Evolutionary conservation across 2,113 vertebrate genomes (phyloP), one percentile per base, ranked within the genome.

Genomic region (Dissostichus mawsoni): DNA sequence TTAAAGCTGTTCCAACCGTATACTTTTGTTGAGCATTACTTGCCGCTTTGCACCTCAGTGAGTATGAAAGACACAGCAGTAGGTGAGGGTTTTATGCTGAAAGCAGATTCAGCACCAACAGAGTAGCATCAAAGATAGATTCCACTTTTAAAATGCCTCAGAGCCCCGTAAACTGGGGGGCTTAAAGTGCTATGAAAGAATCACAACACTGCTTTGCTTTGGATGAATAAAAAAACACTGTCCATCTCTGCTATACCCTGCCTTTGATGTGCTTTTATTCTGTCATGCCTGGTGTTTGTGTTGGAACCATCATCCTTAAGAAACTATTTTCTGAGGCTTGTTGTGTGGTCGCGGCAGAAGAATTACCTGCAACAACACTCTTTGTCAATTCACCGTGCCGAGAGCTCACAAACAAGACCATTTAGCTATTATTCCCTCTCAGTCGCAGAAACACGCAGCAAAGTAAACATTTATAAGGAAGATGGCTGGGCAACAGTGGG

Each of bases 391-490:
- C 85, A 59, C 76, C 33, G 74, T 85, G 88, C 86, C 57, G 75
- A 87, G 83, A 92, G 82, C 85, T 91, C 90, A 87, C 92, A 94
- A 93, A 95, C 92, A 92, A 93, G 79, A 89, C 92, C 92, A 94
- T 94, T 95, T 94, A 93, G 87, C 93, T 91, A 93, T 95, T 95
- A 95, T 95, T 93, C 93, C 92, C 91, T 93, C 89, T 84, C 89
- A 91, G 92, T 86, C 85, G 66, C 83, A 82, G 86, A 88, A 84
- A 85, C 86, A 82, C 74, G 89, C 78, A 83, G 84, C 86, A 89
- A 88, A 91, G 81, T 47, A 36, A 79, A 87, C 83, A 74, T 89
- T 92, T 88, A 85, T 81, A 67, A 64, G 69, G 77, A 87, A 90
- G 87, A 82, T 68, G 36, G 36, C 36, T 41, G 69, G 85, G 55